These are phyloP conservation scores for Pemphigus obesinymphae DNA, from an alignment of 1,140 invertebrate genomes.

Conservation along the genomic window DNA sequence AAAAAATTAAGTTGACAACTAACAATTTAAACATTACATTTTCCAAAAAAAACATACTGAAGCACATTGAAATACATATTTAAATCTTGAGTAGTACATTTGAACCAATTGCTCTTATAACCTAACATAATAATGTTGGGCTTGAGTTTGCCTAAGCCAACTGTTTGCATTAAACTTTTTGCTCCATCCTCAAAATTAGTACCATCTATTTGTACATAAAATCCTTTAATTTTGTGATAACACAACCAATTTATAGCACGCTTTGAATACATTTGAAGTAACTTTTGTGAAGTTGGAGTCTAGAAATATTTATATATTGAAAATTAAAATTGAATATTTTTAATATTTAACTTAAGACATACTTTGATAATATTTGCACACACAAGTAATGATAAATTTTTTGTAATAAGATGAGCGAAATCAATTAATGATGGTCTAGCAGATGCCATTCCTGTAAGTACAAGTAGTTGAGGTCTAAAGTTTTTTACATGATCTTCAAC, in stretches of 20 bases:
- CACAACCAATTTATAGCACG: conserved; percentile 44
- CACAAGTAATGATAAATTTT: conserved; percentile 85
- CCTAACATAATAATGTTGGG: conserved; percentile 94
- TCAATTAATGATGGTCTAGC: conserved; percentile 80
- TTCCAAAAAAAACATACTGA: conserved; percentile 67
- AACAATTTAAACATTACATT: not conserved
- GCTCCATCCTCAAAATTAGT: conserved; percentile 73
- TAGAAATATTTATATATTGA: not conserved
- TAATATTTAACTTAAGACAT: too few relatives aligned
- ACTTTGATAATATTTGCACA: conserved; percentile 82
- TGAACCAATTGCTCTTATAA: conserved; percentile 85
- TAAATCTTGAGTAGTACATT: conserved; percentile 67
- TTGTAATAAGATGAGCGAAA: conserved; percentile 88
- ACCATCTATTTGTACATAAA: conserved; percentile 81
- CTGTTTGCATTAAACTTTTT: conserved; percentile 65
- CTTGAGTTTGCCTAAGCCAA: conserved; percentile 85
- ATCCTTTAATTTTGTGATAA: conserved; percentile 76
- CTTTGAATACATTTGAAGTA: conserved; percentile 23
- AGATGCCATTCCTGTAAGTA: conserved; percentile 76
- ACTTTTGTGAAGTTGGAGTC: conserved; percentile 16
- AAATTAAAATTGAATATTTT: conserved; percentile 40
- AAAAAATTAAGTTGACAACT: not conserved
- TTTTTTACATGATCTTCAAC: conserved; percentile 95
- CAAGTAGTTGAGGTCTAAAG: conserved; percentile 85
- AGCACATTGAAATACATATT: conserved; percentile 86